Evolutionary conservation across 2,113 vertebrate genomes (phyloP).

Genomic region (Eublepharis macularius): DNA sequence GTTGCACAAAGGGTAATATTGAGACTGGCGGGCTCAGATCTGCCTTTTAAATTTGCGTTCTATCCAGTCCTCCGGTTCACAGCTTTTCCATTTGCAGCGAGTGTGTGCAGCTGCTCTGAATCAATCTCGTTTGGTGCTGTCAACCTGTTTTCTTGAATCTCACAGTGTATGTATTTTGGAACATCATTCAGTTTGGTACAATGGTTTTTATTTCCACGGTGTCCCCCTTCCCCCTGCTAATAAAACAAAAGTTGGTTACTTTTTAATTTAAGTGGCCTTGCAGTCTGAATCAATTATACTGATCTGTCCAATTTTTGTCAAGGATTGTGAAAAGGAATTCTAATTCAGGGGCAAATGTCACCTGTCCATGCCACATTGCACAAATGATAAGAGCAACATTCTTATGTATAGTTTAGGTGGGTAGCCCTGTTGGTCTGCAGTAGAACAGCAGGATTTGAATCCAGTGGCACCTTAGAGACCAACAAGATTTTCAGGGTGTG

Average conservation of each 20-base stretch:
- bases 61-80: not conserved
- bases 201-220: conserved; percentile 62
- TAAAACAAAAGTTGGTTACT: conserved; percentile 69
- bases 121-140: conserved; percentile 84
- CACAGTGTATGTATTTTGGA: conserved; percentile 67
- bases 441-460: no score
- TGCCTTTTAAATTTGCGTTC: not conserved
- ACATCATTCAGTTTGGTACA: conserved; percentile 61
- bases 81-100: conserved; percentile 1
- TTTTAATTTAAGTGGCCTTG: conserved; percentile 30
- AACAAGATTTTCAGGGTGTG: no score
- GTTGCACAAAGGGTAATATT: not conserved
- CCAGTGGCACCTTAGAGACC: no score
- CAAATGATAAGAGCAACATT: not conserved
- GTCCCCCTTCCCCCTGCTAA: conserved; percentile 74
- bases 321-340: not conserved
- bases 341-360: not conserved
- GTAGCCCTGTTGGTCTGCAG: no score
- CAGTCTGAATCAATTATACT: not conserved
- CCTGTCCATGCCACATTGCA: not conserved
- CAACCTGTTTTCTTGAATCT: conserved; percentile 65
- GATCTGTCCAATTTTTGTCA: not conserved
- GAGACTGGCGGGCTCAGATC: not conserved
- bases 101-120: conserved; percentile 35
- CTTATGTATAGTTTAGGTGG: not conserved